phyloP scores from a whole-genome alignment of 2,113 vertebrate species.

The Monarcha castaneiventris region DNA sequence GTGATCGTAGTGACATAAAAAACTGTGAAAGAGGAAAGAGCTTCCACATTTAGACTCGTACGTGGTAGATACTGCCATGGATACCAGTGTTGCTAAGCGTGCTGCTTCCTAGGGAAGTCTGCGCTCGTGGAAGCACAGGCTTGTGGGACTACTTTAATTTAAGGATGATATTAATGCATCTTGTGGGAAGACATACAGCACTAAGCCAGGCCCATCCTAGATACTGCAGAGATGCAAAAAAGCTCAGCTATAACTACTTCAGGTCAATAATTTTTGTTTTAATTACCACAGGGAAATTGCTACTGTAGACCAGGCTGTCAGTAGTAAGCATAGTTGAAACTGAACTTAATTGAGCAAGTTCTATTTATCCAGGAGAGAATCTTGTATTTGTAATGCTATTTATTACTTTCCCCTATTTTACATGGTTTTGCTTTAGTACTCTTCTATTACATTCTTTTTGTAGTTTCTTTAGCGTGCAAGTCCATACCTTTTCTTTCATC shows the following conservation, averaged over 20 bases:
- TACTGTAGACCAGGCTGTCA: not conserved
- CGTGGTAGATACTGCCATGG: not conserved
- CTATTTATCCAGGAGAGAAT: not conserved
- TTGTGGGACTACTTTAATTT: not conserved
- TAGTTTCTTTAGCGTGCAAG: not conserved
- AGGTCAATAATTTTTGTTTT: not conserved
- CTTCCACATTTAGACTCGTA: constrained; percentile 3
- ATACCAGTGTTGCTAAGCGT: constrained; percentile 32
- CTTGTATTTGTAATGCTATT: not conserved
- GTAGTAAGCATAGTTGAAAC: not conserved
- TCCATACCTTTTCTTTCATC: not conserved
- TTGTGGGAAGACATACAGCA: not conserved
- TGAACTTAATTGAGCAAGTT: not conserved
- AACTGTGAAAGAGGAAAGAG: not conserved
- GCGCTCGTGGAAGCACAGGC: not conserved
- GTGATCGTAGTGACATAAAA: not conserved
- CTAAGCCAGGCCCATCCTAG: not conserved
- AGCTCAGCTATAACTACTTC: not conserved
- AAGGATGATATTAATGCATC: not conserved
- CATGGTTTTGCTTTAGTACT: not conserved
- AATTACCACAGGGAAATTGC: not conserved
- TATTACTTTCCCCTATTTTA: not conserved
- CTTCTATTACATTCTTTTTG: not conserved
- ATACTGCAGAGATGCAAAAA: not conserved
- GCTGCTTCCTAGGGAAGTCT: constrained; percentile 11